phyloP scores from a whole-genome alignment of 2,888 invertebrate species.

The Rhagonycha lutea region DNA sequence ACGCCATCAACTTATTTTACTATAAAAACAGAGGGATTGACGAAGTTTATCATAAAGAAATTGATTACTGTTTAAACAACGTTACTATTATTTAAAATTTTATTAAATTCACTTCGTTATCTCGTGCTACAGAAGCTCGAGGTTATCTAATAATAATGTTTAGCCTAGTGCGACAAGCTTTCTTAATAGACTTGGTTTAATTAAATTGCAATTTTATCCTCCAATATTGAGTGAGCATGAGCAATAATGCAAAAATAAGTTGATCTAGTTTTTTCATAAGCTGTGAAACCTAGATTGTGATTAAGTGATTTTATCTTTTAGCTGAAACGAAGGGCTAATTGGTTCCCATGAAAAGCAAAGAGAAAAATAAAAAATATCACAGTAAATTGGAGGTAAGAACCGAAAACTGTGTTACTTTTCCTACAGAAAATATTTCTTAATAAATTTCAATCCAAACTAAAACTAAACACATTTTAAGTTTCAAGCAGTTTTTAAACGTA shows the following conservation, averaged over 20 bases:
- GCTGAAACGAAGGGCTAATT: too few relatives aligned
- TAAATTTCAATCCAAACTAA: too few relatives aligned
- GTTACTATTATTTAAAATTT: neutral
- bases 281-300: neutral
- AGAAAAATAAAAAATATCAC: too few relatives aligned
- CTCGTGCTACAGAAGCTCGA: neutral
- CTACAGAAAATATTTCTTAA: too few relatives aligned
- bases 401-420: too few relatives aligned
- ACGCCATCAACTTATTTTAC: neutral
- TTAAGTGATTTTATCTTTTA: too few relatives aligned
- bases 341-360: too few relatives aligned
- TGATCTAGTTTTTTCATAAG: neutral
- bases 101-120: neutral
- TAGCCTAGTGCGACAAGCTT: neutral
- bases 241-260: neutral
- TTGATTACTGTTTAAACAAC: neutral
- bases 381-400: too few relatives aligned
- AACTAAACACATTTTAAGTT: too few relatives aligned
- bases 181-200: neutral
- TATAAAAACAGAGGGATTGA: neutral
- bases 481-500: too few relatives aligned
- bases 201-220: neutral
- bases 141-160: neutral
- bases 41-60: neutral
- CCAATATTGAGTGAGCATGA: neutral